Evolutionary conservation across 1,140 invertebrate genomes (phyloP).

Genomic region (Oppia nitens): DNA sequence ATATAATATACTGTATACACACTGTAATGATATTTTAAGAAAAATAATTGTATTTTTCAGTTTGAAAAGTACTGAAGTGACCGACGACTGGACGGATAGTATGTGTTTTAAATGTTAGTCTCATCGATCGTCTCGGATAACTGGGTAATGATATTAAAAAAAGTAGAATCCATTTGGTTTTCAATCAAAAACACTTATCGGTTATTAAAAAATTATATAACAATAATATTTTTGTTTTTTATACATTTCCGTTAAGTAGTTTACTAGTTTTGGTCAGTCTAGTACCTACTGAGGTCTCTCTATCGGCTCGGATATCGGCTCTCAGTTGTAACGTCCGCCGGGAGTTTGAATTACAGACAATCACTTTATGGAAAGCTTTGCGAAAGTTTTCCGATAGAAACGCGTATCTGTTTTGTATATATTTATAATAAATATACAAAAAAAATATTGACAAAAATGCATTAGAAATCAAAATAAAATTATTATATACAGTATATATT

Average conservation of each 20-base stretch:
- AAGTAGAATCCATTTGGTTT: too few relatives aligned
- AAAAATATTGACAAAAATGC: background rate
- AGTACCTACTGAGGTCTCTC: constrained; percentile 27
- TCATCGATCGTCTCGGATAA: too few relatives aligned
- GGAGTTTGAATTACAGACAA: constrained; percentile 17
- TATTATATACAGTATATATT: background rate
- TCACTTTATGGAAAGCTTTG: constrained; percentile 55
- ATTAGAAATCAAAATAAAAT: background rate
- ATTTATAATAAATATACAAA: background rate
- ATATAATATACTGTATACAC: too few relatives aligned
- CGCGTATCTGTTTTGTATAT: constrained; percentile 42
- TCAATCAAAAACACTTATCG: too few relatives aligned
- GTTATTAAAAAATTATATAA: too few relatives aligned
- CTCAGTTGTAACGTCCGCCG: background rate
- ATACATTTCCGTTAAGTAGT: constrained; percentile 6
- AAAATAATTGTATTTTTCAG: too few relatives aligned
- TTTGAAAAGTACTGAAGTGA: too few relatives aligned
- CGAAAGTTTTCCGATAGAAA: constrained; percentile 73
- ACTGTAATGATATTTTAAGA: too few relatives aligned
- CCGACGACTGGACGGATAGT: too few relatives aligned
- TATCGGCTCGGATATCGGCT: background rate
- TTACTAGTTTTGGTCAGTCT: constrained; percentile 17
- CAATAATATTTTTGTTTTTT: background rate
- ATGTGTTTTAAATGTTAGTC: too few relatives aligned
- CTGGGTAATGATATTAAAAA: too few relatives aligned